Evolutionary conservation across 2,888 invertebrate species (phyloP), one percentile per base, ranked within the genome.

Genomic region (Parasteatoda lunata): DNA sequence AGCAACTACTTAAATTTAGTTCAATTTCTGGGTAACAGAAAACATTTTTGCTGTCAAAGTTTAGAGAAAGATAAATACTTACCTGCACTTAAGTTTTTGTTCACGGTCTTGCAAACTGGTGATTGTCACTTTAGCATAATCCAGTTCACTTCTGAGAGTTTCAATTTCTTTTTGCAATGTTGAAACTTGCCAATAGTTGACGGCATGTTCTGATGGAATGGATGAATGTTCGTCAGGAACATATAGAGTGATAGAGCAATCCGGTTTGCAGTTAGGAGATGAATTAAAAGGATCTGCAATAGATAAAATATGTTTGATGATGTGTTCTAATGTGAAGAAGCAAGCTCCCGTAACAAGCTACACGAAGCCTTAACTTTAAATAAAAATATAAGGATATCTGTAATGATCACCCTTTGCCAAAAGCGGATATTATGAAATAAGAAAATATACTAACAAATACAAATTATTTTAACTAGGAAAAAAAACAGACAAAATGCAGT

Each of bases 11-110:
- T 30, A 30, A 30, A 30, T 30, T 30, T 30, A 30, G 30, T 30
- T 30, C 30, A 1, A 30, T 30, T 30, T 30, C 30, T 30, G 30
- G 30, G 30, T 30, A 30, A 30, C 2, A 30, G 30, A 30, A 30
- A 30, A 30, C 30, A 2, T 30, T 30, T 30, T 30, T 30, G 30
- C 30, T 30, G 30, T 30, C 30, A 30, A 30, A 30, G 30, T 30
- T 7, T 73, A n/a, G 3, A 15, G 9, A 45, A 45, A 13, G 8
- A n/a, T 30, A 0, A 8, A 3, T 68, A 66, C 88, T 88, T 90
- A 92, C 92, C 92, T 92, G 80, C 92, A 92, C 88, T 91, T 91
- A 65, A 93, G 90, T 78, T 91, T 90, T 88, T 91, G 91, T 90
- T 93, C 92, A 88, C 92, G 90, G 76, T 93, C 92, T 90, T 93